Conservation (phyloP, 2,888 invertebrate species). For the Drosophila flavopinicola region DNA sequence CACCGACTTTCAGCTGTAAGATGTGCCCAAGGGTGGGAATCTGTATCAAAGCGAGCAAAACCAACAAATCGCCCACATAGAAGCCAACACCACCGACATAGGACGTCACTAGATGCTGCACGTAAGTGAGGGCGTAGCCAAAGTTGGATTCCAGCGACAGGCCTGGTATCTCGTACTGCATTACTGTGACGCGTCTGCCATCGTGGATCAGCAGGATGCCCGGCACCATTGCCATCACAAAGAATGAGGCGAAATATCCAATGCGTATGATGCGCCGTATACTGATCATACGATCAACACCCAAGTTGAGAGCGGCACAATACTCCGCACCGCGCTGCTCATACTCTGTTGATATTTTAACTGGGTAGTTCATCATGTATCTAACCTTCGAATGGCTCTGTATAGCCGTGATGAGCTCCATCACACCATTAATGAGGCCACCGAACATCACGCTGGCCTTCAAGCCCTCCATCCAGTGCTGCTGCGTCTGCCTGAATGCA, state of each 20-base stretch:
- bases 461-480: slow-evolving; percentile 42
- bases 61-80: slow-evolving; percentile 47
- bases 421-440: slow-evolving; percentile 34
- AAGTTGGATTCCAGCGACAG: slow-evolving; percentile 31
- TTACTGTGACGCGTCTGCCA: slow-evolving; percentile 49
- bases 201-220: slow-evolving; percentile 22
- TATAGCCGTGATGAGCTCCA: slow-evolving; percentile 36
- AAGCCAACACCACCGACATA: slow-evolving; percentile 43
- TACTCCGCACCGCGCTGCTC: slow-evolving; percentile 23
- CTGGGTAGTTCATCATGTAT: slow-evolving; percentile 3
- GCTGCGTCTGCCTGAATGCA: slow-evolving; percentile 15
- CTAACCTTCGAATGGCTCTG: slow-evolving; percentile 38
- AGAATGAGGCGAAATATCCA: slow-evolving; percentile 46
- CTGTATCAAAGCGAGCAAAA: slow-evolving; percentile 41
- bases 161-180: slow-evolving; percentile 54
- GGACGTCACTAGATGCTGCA: slow-evolving; percentile 28
- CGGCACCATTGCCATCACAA: slow-evolving; percentile 32
- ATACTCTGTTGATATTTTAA: slow-evolving; percentile 36
- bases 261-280: slow-evolving; percentile 33
- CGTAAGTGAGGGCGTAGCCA: slow-evolving; percentile 38
- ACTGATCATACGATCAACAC: slow-evolving; percentile 35
- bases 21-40: slow-evolving; percentile 54
- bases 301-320: slow-evolving; percentile 20
- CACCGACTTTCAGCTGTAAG: slow-evolving; percentile 33
- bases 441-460: slow-evolving; percentile 55